phyloP scores from a whole-genome alignment of 2,888 invertebrate genomes.

The Heliconius aoede region DNA sequence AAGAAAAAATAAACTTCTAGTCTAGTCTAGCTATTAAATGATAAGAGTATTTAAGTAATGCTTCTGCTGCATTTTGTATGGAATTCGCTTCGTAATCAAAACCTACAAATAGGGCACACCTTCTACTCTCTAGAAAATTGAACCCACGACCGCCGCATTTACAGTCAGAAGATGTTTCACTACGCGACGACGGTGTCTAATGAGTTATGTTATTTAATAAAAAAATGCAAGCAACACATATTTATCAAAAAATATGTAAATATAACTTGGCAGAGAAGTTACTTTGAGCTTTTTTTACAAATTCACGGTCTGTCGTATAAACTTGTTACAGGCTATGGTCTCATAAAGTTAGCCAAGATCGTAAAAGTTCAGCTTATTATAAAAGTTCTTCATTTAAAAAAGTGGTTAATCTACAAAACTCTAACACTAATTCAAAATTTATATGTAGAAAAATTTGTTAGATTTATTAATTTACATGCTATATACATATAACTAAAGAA shows the following conservation, averaged over 20 bases:
- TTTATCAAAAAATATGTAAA: neutral
- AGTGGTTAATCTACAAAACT: constrained; percentile 2
- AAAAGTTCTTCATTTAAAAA: constrained; percentile 10
- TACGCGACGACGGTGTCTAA: neutral
- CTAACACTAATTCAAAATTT: constrained; percentile 12
- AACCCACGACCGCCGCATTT: neutral
- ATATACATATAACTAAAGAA: neutral
- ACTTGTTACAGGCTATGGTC: constrained; percentile 14
- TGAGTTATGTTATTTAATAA: too few relatives aligned
- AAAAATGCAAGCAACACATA: neutral
- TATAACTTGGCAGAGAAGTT: neutral
- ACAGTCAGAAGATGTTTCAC: too few relatives aligned
- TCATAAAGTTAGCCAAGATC: constrained; percentile 24
- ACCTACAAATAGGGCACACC: too few relatives aligned
- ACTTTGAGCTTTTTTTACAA: neutral
- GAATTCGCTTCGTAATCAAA: too few relatives aligned
- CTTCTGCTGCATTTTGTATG: too few relatives aligned
- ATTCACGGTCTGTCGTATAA: constrained; percentile 7
- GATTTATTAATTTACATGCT: neutral
- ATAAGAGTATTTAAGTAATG: too few relatives aligned
- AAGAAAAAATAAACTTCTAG: too few relatives aligned
- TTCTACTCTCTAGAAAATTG: too few relatives aligned
- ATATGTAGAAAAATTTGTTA: neutral
- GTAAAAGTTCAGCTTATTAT: constrained; percentile 23
- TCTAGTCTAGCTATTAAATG: too few relatives aligned